Conservation (phyloP, 2,888 invertebrate genomes). For the Cyrtodaria siliqua region DNA sequence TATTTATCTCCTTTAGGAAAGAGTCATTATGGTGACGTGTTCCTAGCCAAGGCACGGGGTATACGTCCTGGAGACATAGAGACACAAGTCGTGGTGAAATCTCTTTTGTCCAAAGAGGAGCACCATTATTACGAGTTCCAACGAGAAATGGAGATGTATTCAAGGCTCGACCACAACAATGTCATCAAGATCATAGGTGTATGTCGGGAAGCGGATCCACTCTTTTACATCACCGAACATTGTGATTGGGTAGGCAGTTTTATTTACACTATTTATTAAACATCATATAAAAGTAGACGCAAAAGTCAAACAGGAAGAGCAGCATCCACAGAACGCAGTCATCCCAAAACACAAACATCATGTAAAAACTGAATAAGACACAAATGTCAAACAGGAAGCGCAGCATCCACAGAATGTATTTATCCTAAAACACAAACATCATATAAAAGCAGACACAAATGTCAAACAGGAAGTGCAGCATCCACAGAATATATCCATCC, state of each 20-base stretch:
- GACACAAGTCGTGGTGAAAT: conserved; percentile 85
- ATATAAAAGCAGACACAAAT: too few relatives aligned
- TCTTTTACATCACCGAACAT: conserved; percentile 95
- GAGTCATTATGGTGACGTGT: conserved; percentile 97
- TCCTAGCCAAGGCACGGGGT: conserved; percentile 90
- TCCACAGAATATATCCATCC: too few relatives aligned
- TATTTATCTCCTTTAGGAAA: conserved; percentile 90
- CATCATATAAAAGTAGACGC: too few relatives aligned
- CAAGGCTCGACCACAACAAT: conserved; percentile 93
- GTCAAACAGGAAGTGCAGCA: too few relatives aligned
- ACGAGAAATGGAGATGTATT: conserved; percentile 94
- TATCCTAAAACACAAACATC: too few relatives aligned
- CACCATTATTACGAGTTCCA: conserved; percentile 90
- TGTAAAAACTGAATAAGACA: too few relatives aligned
- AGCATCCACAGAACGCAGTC: too few relatives aligned
- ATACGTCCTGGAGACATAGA: conserved; percentile 85
- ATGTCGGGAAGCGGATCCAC: conserved; percentile 91
- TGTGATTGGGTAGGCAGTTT: conserved; percentile 94
- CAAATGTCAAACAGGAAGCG: too few relatives aligned
- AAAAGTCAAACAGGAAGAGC: too few relatives aligned
- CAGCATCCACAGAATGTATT: too few relatives aligned
- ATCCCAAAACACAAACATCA: too few relatives aligned
- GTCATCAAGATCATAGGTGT: conserved; percentile 93
- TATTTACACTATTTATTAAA: not conserved
- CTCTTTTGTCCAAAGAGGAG: conserved; percentile 82